Evolutionary conservation across 2,797 vertebrate species (phyloP).

Genomic region (Clarias laeviceps): DNA sequence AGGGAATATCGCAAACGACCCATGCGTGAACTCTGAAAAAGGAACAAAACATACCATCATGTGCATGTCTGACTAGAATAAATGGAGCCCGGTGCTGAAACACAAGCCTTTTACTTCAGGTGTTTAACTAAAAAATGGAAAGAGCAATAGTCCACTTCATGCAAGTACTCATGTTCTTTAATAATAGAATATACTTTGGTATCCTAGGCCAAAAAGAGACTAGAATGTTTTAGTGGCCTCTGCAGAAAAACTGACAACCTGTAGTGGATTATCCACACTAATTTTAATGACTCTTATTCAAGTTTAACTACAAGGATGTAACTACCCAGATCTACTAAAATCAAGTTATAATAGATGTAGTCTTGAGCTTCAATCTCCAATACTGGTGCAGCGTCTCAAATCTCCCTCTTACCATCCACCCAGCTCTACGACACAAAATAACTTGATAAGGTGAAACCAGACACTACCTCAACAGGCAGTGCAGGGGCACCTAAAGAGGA

Average conservation of each 20-base stretch:
- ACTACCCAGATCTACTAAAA: conserved; percentile 40
- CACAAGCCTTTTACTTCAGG: not conserved
- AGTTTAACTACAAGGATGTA: conserved; percentile 7
- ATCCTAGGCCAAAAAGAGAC: not conserved
- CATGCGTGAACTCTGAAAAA: not conserved
- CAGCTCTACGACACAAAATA: conserved; percentile 46
- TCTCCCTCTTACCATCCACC: conserved; percentile 36
- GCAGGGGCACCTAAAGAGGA: conserved; percentile 58
- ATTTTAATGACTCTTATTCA: conserved; percentile 14
- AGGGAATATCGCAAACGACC: conserved; percentile 22
- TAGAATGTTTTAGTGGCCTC: not conserved
- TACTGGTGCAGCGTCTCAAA: conserved; percentile 25
- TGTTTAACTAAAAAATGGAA: not conserved
- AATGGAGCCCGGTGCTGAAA: not conserved
- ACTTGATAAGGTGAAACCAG: conserved; percentile 50
- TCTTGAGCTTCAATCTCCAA: conserved; percentile 34
- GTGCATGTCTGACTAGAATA: not conserved
- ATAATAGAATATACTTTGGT: conserved; percentile 11
- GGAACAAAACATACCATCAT: not conserved
- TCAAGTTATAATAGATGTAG: conserved; percentile 38
- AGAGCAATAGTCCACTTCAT: not conserved
- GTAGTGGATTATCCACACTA: conserved; percentile 14
- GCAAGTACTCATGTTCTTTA: not conserved
- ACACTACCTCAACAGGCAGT: conserved; percentile 50
- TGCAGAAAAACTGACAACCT: not conserved